Evolutionary conservation across 1,140 invertebrate species (phyloP).

Genomic region (Acyrthosiphon pisum): DNA sequence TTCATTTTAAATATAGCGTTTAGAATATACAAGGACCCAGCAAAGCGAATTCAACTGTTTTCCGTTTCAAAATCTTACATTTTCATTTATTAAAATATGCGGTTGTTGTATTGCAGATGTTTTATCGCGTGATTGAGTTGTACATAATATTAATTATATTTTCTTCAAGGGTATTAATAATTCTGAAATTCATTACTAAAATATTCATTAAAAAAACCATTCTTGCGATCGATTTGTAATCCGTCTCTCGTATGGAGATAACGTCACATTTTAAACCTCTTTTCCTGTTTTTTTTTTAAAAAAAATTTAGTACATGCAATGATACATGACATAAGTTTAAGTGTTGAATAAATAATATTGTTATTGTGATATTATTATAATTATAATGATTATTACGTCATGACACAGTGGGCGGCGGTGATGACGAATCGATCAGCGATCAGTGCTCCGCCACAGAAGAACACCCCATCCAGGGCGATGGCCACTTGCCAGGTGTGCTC

Average conservation of each 20-base stretch:
- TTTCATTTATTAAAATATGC: background rate
- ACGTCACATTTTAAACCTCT: background rate
- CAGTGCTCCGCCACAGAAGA: constrained; percentile 72
- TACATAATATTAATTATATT: background rate
- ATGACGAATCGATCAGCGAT: constrained; percentile 70
- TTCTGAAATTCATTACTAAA: background rate
- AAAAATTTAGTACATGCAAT: background rate
- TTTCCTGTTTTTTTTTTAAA: background rate
- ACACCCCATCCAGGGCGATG: constrained; percentile 64
- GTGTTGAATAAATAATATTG: background rate
- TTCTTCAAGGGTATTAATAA: background rate
- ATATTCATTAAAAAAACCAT: background rate
- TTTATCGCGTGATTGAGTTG: background rate
- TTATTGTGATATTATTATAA: background rate
- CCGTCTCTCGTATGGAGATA: background rate
- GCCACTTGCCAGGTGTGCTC: constrained; percentile 69
- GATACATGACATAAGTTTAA: background rate
- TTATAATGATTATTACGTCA: constrained; percentile 65
- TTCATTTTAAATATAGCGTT: background rate
- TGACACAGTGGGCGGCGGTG: constrained; percentile 72
- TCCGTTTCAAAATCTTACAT: background rate
- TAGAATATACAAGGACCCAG: background rate
- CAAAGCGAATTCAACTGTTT: background rate
- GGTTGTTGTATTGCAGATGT: background rate
- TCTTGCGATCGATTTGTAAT: background rate